Base-by-base conservation (phyloP, 2,113 vertebrate genomes). In the Lutjanus erythropterus region DNA sequence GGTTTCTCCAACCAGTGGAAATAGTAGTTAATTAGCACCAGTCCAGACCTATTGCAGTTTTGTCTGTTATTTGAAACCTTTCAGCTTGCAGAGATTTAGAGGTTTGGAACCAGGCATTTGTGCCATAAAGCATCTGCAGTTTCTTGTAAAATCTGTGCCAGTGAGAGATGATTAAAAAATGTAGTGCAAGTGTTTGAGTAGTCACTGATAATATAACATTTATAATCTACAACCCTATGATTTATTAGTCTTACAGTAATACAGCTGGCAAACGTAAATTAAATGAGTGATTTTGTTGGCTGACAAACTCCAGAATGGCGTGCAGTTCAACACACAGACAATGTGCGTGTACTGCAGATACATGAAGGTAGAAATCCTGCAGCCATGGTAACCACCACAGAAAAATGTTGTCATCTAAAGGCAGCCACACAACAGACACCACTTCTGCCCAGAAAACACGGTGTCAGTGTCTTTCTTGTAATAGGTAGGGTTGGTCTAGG, bases 391-490 rank as follows among this genome's bases (percentile, higher is more conserved):
- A 72, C 42, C 61, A 59, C 58, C 66, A 60, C 61, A 70, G 41
- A 84, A 42, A 5, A n/a, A 52, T 74, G 68, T 53, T 35, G 6
- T 83, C 31, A 55, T 39, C 64, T 75, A 10, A 35, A 31, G 27
- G 19, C 69, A 61, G 68, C 50, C 60, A 69, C 70, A 65, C 29
- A 65, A 27, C 50, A 81, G 60, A 67, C 37, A 72, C 81, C 76
- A 81, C 85, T 83, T 88, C 76, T 81, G 84, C 73, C 39, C 50
- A 4, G 0, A 59, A 10, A 25, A 60, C 14, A 9, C 23, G 41
- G 49, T 69, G 55, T 73, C 39, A 49, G 1, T 66, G 65, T 71
- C 33, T 47, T 81, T 77, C 74, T 83, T 58, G 59, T 88, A 80
- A 86, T 8, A 25, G 18, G 49, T 8, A 25, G 18, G 49, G n/a